phyloP scores from a whole-genome alignment of 2,797 vertebrate genomes.

The Artibeus jamaicensis region DNA sequence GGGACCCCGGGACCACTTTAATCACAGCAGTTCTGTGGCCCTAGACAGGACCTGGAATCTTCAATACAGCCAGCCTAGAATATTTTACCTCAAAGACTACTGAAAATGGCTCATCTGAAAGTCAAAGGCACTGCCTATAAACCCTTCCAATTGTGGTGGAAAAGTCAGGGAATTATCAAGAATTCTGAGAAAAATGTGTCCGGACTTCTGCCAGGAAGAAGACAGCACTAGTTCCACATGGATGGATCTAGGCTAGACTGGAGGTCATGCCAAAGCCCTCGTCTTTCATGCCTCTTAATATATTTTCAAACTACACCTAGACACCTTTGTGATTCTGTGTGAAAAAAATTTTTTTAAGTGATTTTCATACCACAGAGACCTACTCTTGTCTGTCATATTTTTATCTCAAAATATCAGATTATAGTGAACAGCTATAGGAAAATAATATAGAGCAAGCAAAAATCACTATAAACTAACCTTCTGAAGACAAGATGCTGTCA shows the following conservation, averaged over 20 bases:
- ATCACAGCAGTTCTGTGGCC: not conserved
- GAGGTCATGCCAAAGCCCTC: not conserved
- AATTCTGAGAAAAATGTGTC: not conserved
- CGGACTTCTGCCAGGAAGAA: not conserved
- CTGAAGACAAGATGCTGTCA: not conserved
- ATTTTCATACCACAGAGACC: not conserved
- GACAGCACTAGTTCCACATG: not conserved
- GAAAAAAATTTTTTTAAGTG: not conserved
- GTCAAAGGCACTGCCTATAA: not conserved
- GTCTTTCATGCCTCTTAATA: not conserved
- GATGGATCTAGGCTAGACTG: not conserved
- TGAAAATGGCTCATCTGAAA: not conserved
- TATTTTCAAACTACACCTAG: not conserved
- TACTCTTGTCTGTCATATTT: not conserved
- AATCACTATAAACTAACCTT: not conserved
- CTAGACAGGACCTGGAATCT: not conserved
- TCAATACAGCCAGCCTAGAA: not conserved
- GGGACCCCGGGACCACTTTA: not conserved
- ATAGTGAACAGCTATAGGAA: not conserved
- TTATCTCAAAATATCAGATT: slow-evolving; percentile 27
- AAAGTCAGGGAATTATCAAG: not conserved
- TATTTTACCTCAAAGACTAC: not conserved
- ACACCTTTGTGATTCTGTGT: not conserved
- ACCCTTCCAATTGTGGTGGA: not conserved
- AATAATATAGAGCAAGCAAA: not conserved